A percentile compares a stretch with the other conserved stretches of the same genome.
phyloP scores from a whole-genome alignment of 2,888 invertebrate species.

The Eupithecia vulgata region DNA sequence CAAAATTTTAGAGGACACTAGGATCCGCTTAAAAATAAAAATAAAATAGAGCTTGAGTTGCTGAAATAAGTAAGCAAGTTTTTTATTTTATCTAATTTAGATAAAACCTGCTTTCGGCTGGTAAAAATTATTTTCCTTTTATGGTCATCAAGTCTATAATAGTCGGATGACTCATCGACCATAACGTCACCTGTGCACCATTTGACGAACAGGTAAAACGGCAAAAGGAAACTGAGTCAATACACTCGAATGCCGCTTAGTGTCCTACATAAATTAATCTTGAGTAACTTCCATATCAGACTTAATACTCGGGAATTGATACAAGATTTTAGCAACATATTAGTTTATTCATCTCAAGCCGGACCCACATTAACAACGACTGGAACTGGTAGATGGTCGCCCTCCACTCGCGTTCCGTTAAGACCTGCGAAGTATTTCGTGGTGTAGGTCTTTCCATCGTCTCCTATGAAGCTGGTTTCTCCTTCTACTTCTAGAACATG shows the following conservation, averaged over 20 bases:
- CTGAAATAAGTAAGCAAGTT: background rate
- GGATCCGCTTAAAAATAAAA: too few species aligned
- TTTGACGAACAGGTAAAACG: background rate
- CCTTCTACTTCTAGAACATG: conserved; percentile 63
- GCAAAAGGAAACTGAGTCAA: conserved; percentile 16
- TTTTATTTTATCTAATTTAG: background rate
- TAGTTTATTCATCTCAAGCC: conserved; percentile 21
- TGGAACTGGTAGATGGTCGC: conserved; percentile 55
- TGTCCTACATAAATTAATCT: conserved; percentile 7
- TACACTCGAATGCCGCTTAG: background rate
- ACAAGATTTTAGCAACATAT: conserved; percentile 16
- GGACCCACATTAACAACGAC: conserved; percentile 42
- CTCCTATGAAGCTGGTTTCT: conserved; percentile 61
- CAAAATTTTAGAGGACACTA: background rate
- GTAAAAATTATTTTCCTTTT: conserved; percentile 42
- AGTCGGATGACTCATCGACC: conserved; percentile 42
- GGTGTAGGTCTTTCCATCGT: conserved; percentile 64
- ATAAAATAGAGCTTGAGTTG: too few species aligned
- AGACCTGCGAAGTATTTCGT: conserved; percentile 64
- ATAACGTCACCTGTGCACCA: conserved; percentile 41
- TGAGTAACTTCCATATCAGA: background rate
- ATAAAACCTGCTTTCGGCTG: conserved; percentile 34
- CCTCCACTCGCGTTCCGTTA: conserved; percentile 59
- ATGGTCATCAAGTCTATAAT: conserved; percentile 42
- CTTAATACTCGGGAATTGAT: background rate